Conservation (phyloP, 2,888 invertebrate species). For the Tetragnatha montana region DNA sequence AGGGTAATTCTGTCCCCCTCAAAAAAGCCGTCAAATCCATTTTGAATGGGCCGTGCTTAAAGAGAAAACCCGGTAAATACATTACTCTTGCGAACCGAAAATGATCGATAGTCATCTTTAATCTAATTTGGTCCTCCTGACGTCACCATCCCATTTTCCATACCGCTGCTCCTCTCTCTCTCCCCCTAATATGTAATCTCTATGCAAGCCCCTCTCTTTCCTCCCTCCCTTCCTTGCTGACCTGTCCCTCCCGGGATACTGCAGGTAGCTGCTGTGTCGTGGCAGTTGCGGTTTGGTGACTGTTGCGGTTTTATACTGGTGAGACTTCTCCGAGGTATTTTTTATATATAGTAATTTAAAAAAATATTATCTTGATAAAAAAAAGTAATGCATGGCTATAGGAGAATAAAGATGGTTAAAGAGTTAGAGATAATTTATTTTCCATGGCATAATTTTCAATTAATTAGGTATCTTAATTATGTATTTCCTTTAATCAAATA, state of each 20-base stretch:
- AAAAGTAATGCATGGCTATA: too few relatives aligned
- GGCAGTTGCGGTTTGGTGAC: too few relatives aligned
- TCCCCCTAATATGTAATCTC: slow-evolving; percentile 68
- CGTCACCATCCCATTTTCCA: slow-evolving; percentile 68
- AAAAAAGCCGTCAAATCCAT: slow-evolving; percentile 67
- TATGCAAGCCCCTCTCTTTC: slow-evolving; percentile 53
- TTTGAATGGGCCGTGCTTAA: slow-evolving; percentile 66
- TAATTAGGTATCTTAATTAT: too few relatives aligned
- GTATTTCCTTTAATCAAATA: too few relatives aligned
- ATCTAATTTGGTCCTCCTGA: slow-evolving; percentile 68
- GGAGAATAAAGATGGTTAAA: too few relatives aligned
- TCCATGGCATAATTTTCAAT: too few relatives aligned
- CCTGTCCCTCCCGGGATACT: slow-evolving; percentile 55
- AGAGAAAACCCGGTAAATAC: slow-evolving; percentile 69
- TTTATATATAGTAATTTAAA: background rate
- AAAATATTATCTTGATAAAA: background rate
- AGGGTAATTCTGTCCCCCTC: too few relatives aligned
- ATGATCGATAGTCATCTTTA: slow-evolving; percentile 71
- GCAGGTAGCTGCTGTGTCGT: background rate
- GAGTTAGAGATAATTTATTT: too few relatives aligned
- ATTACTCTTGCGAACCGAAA: slow-evolving; percentile 67
- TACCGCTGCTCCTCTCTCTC: slow-evolving; percentile 46
- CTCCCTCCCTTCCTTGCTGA: slow-evolving; percentile 48
- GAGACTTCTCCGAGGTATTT: too few relatives aligned
- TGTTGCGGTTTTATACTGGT: too few relatives aligned